These are phyloP conservation scores for Strongylocentrotus purpuratus DNA, from an alignment of 35 echinoderm and acorn worm genomes.

Conservation along the genomic window DNA sequence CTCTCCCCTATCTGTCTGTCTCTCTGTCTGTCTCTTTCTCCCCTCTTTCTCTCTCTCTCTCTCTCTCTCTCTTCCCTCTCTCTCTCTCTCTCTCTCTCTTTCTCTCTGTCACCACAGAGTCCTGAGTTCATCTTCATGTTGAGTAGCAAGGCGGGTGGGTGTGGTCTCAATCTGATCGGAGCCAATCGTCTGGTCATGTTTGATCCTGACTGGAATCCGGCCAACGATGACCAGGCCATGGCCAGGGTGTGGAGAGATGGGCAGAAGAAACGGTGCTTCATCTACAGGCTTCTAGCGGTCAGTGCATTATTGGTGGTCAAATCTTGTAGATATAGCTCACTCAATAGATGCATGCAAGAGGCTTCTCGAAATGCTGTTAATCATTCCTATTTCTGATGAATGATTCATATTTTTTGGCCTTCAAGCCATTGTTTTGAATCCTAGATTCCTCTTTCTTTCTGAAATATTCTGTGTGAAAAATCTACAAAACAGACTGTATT, in stretches of 20 bases:
- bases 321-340: not conserved
- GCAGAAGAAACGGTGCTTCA: constrained; percentile 98
- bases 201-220: constrained; percentile 99
- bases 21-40: not conserved
- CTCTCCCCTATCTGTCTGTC: not conserved
- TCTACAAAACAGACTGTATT: too few species aligned
- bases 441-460: too few species aligned
- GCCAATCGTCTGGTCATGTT: constrained; percentile 97
- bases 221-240: constrained; percentile 99
- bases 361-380: too few species aligned
- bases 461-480: too few species aligned
- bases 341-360: not conserved
- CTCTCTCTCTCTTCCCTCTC: not conserved
- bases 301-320: constrained; percentile 40
- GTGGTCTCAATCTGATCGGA: constrained; percentile 96
- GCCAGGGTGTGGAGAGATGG: constrained; percentile 95
- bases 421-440: too few species aligned
- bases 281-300: constrained; percentile 89
- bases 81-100: not conserved
- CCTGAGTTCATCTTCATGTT: constrained; percentile 95
- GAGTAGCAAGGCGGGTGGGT: constrained; percentile 99
- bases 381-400: too few species aligned
- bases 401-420: too few species aligned
- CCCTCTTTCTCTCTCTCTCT: not conserved
- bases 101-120: constrained; percentile 51